Base-by-base conservation (phyloP, 2,113 vertebrate genomes). In the Emydocephalus ijimae region DNA sequence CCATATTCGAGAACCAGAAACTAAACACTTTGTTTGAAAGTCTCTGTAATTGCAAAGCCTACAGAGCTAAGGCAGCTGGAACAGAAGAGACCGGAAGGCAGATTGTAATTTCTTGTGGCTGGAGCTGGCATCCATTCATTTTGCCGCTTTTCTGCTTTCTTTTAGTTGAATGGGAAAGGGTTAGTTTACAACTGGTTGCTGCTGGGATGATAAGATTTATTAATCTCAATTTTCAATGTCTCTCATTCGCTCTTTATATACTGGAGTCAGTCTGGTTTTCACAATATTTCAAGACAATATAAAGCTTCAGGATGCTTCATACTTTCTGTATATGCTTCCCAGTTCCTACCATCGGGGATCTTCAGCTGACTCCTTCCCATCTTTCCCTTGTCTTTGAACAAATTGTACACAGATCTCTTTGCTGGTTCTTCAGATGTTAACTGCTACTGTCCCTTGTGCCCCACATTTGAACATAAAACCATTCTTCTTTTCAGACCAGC, bases 121-220 rank as follows among this genome's bases (percentile, higher is more conserved):
- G 20, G 85, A 18, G 52, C 59, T 54, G 9, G 56, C 92, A 29
- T 54, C 81, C 54, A 21, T n/a, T 93, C 56, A 11, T 21, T 90
- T 85, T 90, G n/a, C 56, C 9, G 43, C 29, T 39, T 81, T 90
- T 90, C 45, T 20, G 29, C 74, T 90, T 55, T 92, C 74, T 87
- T 87, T 92, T 90, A 64, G 92, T 64, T 87, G 52, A 64, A 64
- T 93, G 55, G 43, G 92, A 93, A 93, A 93, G 81, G 74, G 45
- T 92, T 23, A 56, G 52, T 43, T 90, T 90, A 87, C 45, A 90
- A 56, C n/a, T 93, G 61, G 55, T 87, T 87, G 10, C 89, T 87
- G 81, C 89, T 90, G 81, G 56, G 45, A 8, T 61, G n/a, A 15
- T 57, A 48, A 54, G 45, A 55, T 86, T 64, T 86, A 43, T 90